These are phyloP conservation scores for Trachops cirrhosus DNA, from an alignment of 2,797 vertebrate species.

Conservation along the genomic window DNA sequence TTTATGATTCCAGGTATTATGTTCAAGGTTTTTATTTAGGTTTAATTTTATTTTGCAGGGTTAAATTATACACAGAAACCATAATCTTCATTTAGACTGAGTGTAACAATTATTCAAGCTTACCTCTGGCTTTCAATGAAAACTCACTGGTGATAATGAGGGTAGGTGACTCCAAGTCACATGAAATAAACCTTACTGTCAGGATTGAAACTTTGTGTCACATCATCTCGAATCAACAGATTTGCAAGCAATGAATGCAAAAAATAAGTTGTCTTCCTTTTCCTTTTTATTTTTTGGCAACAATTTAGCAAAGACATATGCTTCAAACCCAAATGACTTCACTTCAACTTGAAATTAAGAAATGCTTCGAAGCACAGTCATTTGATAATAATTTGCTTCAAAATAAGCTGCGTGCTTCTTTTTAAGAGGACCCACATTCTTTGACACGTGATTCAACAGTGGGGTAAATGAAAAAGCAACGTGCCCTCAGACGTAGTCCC, in stretches of 20 bases:
- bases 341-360: conserved; percentile 82
- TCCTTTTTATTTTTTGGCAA: conserved; percentile 75
- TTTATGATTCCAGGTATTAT: background rate
- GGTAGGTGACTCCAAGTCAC: conserved; percentile 49
- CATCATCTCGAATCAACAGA: conserved; percentile 64
- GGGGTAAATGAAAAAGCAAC: conserved; percentile 74
- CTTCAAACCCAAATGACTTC: conserved; percentile 84
- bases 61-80: background rate
- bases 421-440: conserved; percentile 78
- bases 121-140: background rate
- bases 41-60: background rate
- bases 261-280: conserved; percentile 71
- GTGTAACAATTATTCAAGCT: background rate
- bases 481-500: conserved; percentile 72
- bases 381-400: conserved; percentile 83
- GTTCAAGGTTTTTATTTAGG: background rate
- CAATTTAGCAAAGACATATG: conserved; percentile 81
- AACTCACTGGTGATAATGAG: conserved; percentile 2
- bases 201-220: conserved; percentile 41
- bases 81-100: conserved; percentile 36
- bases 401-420: conserved; percentile 81
- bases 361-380: conserved; percentile 83
- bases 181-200: conserved; percentile 34
- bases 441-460: conserved; percentile 75
- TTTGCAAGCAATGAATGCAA: conserved; percentile 70